Conservation (phyloP, 2,113 vertebrate genomes). For the Onychorhynchus coronatus region DNA sequence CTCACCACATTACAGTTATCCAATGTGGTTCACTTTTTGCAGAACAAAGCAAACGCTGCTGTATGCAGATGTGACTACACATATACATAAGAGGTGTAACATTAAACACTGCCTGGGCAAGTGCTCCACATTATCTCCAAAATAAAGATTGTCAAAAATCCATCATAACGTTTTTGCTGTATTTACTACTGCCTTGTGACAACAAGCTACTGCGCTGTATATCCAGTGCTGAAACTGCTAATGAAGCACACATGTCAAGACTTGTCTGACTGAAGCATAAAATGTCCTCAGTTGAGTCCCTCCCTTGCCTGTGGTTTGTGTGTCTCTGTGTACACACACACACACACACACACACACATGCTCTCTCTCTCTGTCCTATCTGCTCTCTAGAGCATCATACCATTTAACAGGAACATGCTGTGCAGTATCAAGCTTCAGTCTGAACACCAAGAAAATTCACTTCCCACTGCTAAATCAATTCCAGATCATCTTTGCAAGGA, state of each 20-base stretch:
- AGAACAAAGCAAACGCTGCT: neutral
- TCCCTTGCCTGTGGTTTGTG: neutral
- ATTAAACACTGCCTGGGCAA: neutral
- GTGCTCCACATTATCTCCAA: neutral
- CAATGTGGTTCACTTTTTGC: neutral
- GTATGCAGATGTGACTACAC: neutral
- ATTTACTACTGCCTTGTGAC: neutral
- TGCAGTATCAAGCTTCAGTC: neutral
- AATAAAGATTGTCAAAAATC: neutral
- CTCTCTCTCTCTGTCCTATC: neutral
- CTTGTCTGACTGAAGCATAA: constrained; percentile 40
- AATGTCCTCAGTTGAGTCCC: neutral
- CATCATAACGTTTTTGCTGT: neutral
- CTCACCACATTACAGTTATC: neutral
- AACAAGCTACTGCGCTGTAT: neutral
- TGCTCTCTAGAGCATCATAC: constrained; percentile 22
- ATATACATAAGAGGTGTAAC: neutral
- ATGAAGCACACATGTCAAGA: constrained; percentile 38
- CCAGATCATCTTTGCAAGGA: neutral
- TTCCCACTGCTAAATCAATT: neutral
- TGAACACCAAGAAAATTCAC: constrained; percentile 11
- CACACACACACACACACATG: neutral
- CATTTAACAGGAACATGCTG: constrained; percentile 12
- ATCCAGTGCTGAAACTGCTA: neutral
- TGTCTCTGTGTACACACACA: neutral